Percentiles rank a stretch among this genome's conserved stretches.
Evolutionary conservation across 1,140 invertebrate genomes (phyloP).

Genomic region (Drosophila lini): DNA sequence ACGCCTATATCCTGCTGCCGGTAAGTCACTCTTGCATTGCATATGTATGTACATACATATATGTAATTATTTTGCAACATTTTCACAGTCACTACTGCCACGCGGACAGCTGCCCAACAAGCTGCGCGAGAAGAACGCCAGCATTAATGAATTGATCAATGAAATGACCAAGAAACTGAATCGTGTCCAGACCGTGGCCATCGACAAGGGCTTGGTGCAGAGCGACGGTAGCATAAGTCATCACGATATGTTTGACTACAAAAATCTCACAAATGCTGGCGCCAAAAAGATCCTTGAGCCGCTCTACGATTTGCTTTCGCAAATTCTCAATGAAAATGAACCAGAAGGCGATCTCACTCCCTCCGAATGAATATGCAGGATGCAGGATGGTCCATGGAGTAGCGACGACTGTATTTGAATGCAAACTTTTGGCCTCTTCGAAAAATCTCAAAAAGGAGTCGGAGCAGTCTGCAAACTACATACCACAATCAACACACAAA

Average conservation of each 20-base stretch:
- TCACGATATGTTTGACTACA: conserved; percentile 94
- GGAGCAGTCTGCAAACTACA: conserved; percentile 15
- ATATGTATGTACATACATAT: too few relatives aligned
- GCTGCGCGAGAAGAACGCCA: conserved; percentile 89
- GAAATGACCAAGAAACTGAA: conserved; percentile 85
- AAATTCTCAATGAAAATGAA: conserved; percentile 90
- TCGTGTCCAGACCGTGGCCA: conserved; percentile 88
- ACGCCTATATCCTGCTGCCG: conserved; percentile 91
- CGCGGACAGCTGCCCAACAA: conserved; percentile 92
- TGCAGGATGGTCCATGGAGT: not conserved
- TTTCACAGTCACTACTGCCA: conserved; percentile 91
- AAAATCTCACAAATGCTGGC: conserved; percentile 92
- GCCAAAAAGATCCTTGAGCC: conserved; percentile 93
- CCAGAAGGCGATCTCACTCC: conserved; percentile 89
- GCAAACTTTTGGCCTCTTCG: conserved; percentile 1
- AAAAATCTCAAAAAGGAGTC: conserved; percentile 9
- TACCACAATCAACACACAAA: conserved; percentile 33
- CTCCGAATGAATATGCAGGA: conserved; percentile 86
- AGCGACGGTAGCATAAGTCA: conserved; percentile 92
- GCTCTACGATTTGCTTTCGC: conserved; percentile 90
- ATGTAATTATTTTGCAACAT: not conserved
- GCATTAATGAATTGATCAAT: conserved; percentile 90
- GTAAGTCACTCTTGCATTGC: conserved; percentile 86
- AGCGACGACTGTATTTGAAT: conserved; percentile 14
- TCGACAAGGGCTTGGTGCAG: conserved; percentile 91